phyloP scores from a whole-genome alignment of 2,888 invertebrate genomes.

The Hypena proboscidalis region DNA sequence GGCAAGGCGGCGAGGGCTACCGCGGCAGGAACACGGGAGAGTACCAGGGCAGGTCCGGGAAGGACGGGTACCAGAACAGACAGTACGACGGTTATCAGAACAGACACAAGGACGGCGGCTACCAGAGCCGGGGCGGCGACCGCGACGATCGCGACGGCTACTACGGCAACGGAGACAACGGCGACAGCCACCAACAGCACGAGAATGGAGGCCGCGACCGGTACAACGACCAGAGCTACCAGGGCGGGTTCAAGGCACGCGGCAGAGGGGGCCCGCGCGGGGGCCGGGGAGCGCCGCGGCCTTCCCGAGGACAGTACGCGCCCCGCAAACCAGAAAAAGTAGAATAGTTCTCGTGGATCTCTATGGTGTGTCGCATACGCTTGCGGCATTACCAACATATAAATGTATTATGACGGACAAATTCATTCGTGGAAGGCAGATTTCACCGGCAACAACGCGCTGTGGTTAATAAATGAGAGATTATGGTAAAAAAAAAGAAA shows the following conservation, averaged over 20 bases:
- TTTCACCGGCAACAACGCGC: constrained; percentile 89
- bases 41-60: constrained; percentile 64
- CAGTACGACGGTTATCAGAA: constrained; percentile 71
- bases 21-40: constrained; percentile 62
- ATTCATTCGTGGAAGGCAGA: constrained; percentile 88
- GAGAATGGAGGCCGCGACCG: constrained; percentile 82
- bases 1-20: constrained; percentile 65
- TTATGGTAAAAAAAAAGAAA: constrained; percentile 82
- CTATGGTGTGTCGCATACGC: constrained; percentile 41
- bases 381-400: constrained; percentile 45
- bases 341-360: constrained; percentile 56
- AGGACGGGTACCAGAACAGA: constrained; percentile 67
- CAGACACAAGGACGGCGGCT: constrained; percentile 64
- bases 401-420: constrained; percentile 66
- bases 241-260: constrained; percentile 85
- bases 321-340: constrained; percentile 71
- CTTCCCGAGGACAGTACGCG: constrained; percentile 65
- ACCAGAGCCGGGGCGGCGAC: constrained; percentile 58
- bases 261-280: constrained; percentile 75
- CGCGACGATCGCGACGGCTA: constrained; percentile 61
- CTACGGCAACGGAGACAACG: constrained; percentile 74
- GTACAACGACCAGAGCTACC: constrained; percentile 80
- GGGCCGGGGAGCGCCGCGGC: constrained; percentile 50
- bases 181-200: constrained; percentile 74
- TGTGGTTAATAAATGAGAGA: constrained; percentile 85